These are phyloP conservation scores for Allophyes oxyacanthae DNA, from an alignment of 2,888 invertebrate genomes.

Conservation along the genomic window DNA sequence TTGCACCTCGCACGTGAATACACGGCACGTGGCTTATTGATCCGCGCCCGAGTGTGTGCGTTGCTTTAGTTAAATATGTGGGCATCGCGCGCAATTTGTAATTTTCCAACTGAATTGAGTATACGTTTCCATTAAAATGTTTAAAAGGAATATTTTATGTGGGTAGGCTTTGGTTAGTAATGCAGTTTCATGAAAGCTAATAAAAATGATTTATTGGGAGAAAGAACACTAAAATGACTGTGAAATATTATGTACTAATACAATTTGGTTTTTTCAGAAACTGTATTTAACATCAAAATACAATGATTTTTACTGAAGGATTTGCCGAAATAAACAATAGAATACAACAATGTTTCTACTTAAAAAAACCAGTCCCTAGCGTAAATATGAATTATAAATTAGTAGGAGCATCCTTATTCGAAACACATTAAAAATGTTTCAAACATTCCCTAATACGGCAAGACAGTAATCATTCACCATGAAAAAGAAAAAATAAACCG, in stretches of 20 bases:
- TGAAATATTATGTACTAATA: too few relatives aligned
- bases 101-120: conserved; percentile 4
- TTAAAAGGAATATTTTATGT: not conserved
- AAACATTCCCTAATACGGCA: not conserved
- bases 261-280: too few relatives aligned
- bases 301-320: too few relatives aligned
- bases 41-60: conserved; percentile 23
- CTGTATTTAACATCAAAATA: too few relatives aligned
- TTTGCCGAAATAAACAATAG: too few relatives aligned
- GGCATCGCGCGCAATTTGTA: not conserved
- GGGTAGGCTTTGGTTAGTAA: not conserved
- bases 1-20: conserved; percentile 43
- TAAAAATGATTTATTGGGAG: too few relatives aligned
- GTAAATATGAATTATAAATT: not conserved
- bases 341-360: too few relatives aligned
- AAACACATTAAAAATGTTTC: conserved; percentile 2
- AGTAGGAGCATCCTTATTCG: not conserved
- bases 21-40: conserved; percentile 46
- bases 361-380: too few relatives aligned
- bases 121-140: not conserved
- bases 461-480: conserved; percentile 16
- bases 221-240: too few relatives aligned
- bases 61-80: conserved; percentile 21
- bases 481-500: conserved; percentile 5
- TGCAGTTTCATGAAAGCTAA: not conserved